Conservation (phyloP, 2,113 vertebrate species). For the Saguinus imperator region DNA sequence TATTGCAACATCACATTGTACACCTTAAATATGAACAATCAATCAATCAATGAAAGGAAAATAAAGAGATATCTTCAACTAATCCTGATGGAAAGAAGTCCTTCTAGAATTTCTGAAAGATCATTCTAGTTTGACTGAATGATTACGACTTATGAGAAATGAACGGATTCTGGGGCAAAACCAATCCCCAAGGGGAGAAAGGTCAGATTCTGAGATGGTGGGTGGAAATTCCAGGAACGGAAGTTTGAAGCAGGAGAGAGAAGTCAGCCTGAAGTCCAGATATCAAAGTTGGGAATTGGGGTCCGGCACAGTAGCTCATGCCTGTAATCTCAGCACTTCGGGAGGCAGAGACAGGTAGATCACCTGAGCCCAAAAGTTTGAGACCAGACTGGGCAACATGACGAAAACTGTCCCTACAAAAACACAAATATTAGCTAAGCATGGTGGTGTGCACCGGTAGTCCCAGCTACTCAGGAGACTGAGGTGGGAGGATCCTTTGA, state of each 20-base stretch:
- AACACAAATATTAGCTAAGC: no score
- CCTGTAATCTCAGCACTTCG: no score
- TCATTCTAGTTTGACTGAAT: neutral
- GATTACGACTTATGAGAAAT: neutral
- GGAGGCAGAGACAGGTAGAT: no score
- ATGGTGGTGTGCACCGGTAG: no score
- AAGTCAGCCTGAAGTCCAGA: neutral
- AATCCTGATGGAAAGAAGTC: neutral
- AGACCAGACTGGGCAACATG: no score
- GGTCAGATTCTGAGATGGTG: neutral
- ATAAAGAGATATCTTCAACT: neutral
- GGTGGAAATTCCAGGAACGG: neutral
- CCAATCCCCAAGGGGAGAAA: neutral
- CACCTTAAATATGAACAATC: neutral
- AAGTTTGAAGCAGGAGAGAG: neutral
- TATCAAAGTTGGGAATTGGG: neutral
- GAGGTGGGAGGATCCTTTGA: no score
- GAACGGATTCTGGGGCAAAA: neutral
- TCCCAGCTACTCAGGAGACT: no score
- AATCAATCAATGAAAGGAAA: neutral
- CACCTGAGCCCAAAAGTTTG: no score
- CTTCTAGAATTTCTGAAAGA: neutral
- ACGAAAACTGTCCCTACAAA: no score
- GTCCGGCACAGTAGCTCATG: no score
- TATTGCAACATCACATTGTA: neutral